A percentile compares a stretch with the other conserved stretches of the same genome.
phyloP scores from a whole-genome alignment of 2,797 vertebrate species.

The Enoplosus armatus region DNA sequence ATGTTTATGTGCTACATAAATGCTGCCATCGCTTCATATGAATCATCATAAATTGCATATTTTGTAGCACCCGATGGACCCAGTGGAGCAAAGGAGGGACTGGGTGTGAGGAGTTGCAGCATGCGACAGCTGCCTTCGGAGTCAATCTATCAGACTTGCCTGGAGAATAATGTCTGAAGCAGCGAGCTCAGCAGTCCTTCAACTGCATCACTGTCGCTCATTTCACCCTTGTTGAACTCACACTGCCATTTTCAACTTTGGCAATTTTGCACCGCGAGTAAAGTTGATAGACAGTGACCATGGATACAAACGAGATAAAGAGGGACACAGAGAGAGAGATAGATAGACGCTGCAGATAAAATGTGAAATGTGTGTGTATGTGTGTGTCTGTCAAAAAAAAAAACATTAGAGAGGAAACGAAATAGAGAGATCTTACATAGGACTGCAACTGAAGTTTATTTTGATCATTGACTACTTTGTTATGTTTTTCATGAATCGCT shows the following conservation, averaged over 20 bases:
- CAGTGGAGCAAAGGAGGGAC: slow-evolving; percentile 28
- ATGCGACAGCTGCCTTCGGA: slow-evolving; percentile 30
- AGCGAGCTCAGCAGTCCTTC: slow-evolving; percentile 60
- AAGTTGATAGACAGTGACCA: slow-evolving; percentile 59
- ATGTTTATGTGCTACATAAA: slow-evolving; percentile 24
- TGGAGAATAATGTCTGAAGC: slow-evolving; percentile 41
- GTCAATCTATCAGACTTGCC: slow-evolving; percentile 43
- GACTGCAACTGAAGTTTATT: background rate
- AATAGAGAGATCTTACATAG: background rate
- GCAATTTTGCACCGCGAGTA: slow-evolving; percentile 53
- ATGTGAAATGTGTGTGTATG: background rate
- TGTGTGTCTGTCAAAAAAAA: background rate
- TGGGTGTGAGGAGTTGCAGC: slow-evolving; percentile 6
- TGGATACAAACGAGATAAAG: slow-evolving; percentile 56
- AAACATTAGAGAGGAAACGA: background rate
- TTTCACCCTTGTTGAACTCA: slow-evolving; percentile 63
- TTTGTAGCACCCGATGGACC: slow-evolving; percentile 14
- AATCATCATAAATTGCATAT: slow-evolving; percentile 45
- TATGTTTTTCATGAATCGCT: background rate
- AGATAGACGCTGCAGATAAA: slow-evolving; percentile 20
- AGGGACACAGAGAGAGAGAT: slow-evolving; percentile 15
- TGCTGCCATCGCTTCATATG: slow-evolving; percentile 12
- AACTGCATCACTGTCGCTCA: slow-evolving; percentile 59
- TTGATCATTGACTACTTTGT: background rate
- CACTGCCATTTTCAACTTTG: slow-evolving; percentile 68